Evolutionary conservation across 2,113 vertebrate species (phyloP).

Genomic region (Heliornis fulica): DNA sequence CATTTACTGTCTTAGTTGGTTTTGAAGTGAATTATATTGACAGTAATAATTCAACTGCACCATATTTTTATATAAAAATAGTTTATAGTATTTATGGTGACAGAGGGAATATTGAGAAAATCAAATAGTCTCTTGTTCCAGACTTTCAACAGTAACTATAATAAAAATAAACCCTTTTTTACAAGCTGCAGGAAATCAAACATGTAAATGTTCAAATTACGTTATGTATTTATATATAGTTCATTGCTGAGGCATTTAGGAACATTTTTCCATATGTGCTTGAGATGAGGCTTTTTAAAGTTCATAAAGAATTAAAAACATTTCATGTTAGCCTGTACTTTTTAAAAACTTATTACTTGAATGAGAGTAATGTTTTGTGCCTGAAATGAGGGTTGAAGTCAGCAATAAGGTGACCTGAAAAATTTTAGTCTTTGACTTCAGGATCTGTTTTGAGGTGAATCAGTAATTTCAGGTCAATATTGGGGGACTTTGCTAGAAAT

Average conservation of each 20-base stretch:
- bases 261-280: neutral
- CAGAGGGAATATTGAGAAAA: neutral
- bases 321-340: neutral
- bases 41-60: neutral
- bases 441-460: neutral
- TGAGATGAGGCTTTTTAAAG: neutral
- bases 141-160: neutral
- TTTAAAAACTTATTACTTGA: neutral
- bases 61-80: neutral
- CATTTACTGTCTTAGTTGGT: neutral
- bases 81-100: neutral
- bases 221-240: neutral
- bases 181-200: neutral
- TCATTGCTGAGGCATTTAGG: neutral
- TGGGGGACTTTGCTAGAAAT: neutral
- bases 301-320: neutral
- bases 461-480: neutral
- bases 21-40: neutral
- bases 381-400: neutral
- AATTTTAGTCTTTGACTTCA: neutral
- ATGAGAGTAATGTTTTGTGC: neutral
- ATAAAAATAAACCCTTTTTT: neutral
- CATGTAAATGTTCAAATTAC: neutral
- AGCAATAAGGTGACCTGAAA: neutral
- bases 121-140: neutral